Conservation (phyloP, 1,140 invertebrate species). For the Leptestheria dahalacensis region DNA sequence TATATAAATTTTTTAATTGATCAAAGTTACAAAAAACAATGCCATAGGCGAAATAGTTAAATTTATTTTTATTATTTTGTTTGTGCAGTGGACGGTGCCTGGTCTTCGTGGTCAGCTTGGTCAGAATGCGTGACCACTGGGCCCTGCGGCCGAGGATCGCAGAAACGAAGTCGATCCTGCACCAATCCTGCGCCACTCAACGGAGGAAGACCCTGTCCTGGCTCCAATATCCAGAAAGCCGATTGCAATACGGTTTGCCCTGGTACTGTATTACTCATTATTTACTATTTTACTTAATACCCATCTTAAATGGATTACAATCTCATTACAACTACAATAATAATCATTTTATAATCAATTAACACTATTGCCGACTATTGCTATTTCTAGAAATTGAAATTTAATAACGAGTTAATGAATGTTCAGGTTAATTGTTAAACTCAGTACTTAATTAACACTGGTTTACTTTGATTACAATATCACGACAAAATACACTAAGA, state of each 20-base stretch:
- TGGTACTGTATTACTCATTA: slow-evolving; percentile 52
- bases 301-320: too few species aligned
- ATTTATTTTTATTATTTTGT: not conserved
- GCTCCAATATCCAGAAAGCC: slow-evolving; percentile 58
- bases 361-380: too few species aligned
- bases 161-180: slow-evolving; percentile 66
- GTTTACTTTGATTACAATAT: too few species aligned
- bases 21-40: too few species aligned
- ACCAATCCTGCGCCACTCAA: slow-evolving; percentile 76
- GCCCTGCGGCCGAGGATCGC: slow-evolving; percentile 47
- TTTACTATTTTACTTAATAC: too few species aligned
- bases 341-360: too few species aligned
- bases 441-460: not conserved
- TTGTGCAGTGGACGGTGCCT: slow-evolving; percentile 70
- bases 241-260: slow-evolving; percentile 67
- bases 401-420: not conserved
- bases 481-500: too few species aligned
- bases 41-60: not conserved
- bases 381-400: too few species aligned
- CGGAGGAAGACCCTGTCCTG: slow-evolving; percentile 63
- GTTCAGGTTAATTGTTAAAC: not conserved
- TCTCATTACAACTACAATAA: too few species aligned
- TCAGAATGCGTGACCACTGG: slow-evolving; percentile 47
- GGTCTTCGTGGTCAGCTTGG: slow-evolving; percentile 80
- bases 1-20: too few species aligned